Evolutionary conservation across 2,113 vertebrate species (phyloP).

Genomic region (Galemys pyrenaicus): DNA sequence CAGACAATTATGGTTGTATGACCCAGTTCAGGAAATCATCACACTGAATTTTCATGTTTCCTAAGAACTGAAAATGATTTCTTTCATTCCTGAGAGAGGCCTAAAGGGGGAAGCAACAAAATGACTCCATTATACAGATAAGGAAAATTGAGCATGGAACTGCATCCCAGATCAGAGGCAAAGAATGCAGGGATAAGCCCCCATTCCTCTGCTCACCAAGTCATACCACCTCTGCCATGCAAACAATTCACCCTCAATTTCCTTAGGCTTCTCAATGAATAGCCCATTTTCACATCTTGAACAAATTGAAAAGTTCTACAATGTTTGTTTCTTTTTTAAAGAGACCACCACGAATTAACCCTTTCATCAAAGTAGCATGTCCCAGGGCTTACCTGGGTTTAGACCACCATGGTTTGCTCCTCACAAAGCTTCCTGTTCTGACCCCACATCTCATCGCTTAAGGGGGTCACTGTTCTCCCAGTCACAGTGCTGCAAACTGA

Average conservation of each 20-base stretch:
- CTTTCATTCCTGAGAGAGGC: neutral
- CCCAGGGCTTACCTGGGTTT: neutral
- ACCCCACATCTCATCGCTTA: neutral
- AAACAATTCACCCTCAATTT: neutral
- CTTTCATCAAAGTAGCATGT: neutral
- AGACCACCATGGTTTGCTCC: neutral
- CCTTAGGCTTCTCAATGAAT: neutral
- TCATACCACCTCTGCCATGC: neutral
- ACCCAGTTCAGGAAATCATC: conserved; percentile 44
- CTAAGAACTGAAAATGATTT: neutral
- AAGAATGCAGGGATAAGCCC: neutral
- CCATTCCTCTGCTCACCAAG: neutral
- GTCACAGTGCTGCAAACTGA: neutral
- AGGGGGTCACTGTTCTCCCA: neutral
- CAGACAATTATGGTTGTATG: neutral
- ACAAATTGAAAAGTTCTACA: neutral
- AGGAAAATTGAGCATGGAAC: neutral
- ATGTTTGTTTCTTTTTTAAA: neutral
- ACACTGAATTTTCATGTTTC: conserved; percentile 31
- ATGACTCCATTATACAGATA: neutral
- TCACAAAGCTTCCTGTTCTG: neutral
- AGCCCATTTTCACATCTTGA: neutral
- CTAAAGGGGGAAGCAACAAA: neutral
- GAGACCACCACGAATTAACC: neutral
- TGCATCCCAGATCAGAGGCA: neutral